These are phyloP conservation scores for Tyria jacobaeae DNA, from an alignment of 2,888 invertebrate genomes.

Conservation along the genomic window DNA sequence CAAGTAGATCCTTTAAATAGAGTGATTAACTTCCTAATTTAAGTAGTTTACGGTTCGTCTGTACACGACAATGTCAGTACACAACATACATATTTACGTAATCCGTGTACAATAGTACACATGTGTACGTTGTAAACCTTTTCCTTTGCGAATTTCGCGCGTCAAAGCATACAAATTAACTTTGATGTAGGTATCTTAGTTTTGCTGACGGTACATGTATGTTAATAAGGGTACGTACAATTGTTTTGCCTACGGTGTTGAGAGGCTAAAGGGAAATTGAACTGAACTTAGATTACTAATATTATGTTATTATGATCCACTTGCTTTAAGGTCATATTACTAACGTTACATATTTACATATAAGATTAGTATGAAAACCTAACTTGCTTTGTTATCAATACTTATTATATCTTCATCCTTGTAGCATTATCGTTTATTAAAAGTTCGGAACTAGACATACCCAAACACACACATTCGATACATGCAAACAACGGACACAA, in stretches of 20 bases:
- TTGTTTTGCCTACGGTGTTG: conserved; percentile 20
- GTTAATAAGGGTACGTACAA: conserved; percentile 11
- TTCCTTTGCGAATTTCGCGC: conserved; percentile 60
- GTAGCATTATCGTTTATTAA: too few relatives aligned
- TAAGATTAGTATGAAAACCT: too few relatives aligned
- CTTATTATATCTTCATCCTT: too few relatives aligned
- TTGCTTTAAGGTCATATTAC: not conserved
- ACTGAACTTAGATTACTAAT: not conserved
- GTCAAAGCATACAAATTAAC: conserved; percentile 59
- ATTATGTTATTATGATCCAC: not conserved
- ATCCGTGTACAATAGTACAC: conserved; percentile 21
- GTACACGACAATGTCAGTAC: conserved; percentile 27
- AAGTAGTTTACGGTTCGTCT: conserved; percentile 32
- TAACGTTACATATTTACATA: not conserved
- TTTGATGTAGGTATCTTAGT: conserved; percentile 44
- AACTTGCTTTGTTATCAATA: too few relatives aligned
- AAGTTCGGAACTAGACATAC: too few relatives aligned
- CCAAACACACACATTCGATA: too few relatives aligned
- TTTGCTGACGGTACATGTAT: conserved; percentile 20
- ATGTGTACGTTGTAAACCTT: conserved; percentile 32
- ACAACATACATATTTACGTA: conserved; percentile 20
- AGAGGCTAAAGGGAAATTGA: not conserved
- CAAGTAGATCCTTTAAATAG: not conserved
- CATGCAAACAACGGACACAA: too few relatives aligned
- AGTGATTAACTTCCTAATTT: conserved; percentile 30